phyloP scores from a whole-genome alignment of 53 echinoderm and acorn worm species.

The Pentamera pediparva region DNA sequence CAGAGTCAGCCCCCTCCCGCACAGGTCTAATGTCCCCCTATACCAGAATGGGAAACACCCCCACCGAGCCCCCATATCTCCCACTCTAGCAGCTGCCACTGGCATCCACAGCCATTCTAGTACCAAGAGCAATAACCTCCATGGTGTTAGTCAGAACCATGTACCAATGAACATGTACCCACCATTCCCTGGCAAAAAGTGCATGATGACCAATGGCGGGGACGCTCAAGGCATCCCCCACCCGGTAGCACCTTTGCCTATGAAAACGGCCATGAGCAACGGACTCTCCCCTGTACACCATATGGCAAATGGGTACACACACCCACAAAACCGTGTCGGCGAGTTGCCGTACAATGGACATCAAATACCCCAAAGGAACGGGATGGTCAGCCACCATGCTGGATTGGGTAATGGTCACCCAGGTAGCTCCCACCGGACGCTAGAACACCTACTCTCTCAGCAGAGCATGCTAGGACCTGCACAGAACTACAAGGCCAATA shows the following conservation, averaged over 20 bases:
- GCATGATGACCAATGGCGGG: conserved; percentile 17
- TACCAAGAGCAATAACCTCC: not conserved
- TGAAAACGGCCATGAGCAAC: not conserved
- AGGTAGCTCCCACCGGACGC: conserved; percentile 7
- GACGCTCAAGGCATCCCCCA: not conserved
- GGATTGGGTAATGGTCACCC: not conserved
- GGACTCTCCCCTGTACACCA: conserved; percentile 2
- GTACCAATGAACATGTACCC: conserved; percentile 1
- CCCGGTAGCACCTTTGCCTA: not conserved
- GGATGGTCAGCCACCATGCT: conserved; percentile 4
- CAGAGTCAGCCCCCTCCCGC: not conserved
- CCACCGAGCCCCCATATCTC: not conserved
- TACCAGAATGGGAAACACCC: not conserved
- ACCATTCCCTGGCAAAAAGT: not conserved
- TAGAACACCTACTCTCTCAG: conserved; percentile 29
- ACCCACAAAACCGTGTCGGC: not conserved
- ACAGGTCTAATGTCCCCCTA: not conserved
- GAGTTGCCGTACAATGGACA: conserved; percentile 5
- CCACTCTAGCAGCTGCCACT: not conserved
- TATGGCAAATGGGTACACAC: not conserved
- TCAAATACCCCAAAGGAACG: not conserved
- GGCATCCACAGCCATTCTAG: not conserved
- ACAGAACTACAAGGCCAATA: conserved; percentile 27
- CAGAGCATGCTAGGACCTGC: conserved; percentile 10
- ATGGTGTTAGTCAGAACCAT: not conserved